Percentiles rank a stretch among this genome's conserved stretches.
Evolutionary conservation across 2,113 vertebrate species (phyloP).

Genomic region (Periophthalmus modestus): DNA sequence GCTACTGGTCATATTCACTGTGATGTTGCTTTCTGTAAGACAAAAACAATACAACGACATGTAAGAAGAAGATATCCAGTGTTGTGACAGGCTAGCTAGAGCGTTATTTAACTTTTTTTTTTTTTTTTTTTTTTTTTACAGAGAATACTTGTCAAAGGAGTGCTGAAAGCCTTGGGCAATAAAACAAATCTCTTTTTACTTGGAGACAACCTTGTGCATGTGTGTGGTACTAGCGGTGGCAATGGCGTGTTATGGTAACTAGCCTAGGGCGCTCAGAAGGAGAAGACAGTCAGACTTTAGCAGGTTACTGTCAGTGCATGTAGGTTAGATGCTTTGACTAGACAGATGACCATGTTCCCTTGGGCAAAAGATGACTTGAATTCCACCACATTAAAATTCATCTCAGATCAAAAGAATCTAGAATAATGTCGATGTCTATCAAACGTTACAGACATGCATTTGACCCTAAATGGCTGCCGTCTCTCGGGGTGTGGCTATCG

Average conservation of each 20-base stretch:
- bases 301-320: slow-evolving; percentile 17
- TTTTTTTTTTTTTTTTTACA: slow-evolving; percentile 1
- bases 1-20: slow-evolving; percentile 86
- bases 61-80: neutral
- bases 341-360: slow-evolving; percentile 45
- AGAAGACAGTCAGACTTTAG: slow-evolving; percentile 25
- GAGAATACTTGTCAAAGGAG: slow-evolving; percentile 30
- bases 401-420: slow-evolving; percentile 63
- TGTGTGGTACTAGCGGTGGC: neutral
- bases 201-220: slow-evolving; percentile 8
- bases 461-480: slow-evolving; percentile 38
- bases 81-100: neutral
- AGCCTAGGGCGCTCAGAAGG: slow-evolving; percentile 48
- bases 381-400: slow-evolving; percentile 52
- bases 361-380: slow-evolving; percentile 40
- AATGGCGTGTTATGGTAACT: slow-evolving; percentile 21
- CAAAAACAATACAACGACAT: neutral
- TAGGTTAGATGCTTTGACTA: slow-evolving; percentile 32
- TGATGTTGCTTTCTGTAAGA: slow-evolving; percentile 90
- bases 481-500: slow-evolving; percentile 27
- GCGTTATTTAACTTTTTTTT: slow-evolving; percentile 16
- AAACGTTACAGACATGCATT: slow-evolving; percentile 36
- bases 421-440: slow-evolving; percentile 41
- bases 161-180: slow-evolving; percentile 34
- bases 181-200: slow-evolving; percentile 35